Conservation (phyloP, 2,797 vertebrate species). For the Coreius guichenoti region DNA sequence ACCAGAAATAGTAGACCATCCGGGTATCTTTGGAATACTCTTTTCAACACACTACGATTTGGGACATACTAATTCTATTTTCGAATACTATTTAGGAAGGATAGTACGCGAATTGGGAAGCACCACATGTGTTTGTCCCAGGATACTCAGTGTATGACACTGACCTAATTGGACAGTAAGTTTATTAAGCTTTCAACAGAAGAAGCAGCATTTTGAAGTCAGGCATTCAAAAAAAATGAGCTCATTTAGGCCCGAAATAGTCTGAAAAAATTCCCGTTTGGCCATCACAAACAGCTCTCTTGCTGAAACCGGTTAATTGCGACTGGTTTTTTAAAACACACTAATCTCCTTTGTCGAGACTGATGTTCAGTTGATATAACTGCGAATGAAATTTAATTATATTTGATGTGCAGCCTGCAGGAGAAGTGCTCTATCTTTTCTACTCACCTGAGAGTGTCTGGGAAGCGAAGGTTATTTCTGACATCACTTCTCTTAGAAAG, state of each 20-base stretch:
- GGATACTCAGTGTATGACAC: neutral
- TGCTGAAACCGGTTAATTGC: slow-evolving; percentile 54
- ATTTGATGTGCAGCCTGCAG: slow-evolving; percentile 53
- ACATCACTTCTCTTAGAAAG: slow-evolving; percentile 33
- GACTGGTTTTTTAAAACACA: slow-evolving; percentile 48
- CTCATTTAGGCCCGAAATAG: slow-evolving; percentile 18
- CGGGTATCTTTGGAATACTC: too few relatives aligned
- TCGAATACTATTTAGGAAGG: too few relatives aligned
- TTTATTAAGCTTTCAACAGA: neutral
- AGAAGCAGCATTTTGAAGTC: slow-evolving; percentile 31
- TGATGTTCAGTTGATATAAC: slow-evolving; percentile 57
- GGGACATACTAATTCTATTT: too few relatives aligned
- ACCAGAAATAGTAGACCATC: too few relatives aligned
- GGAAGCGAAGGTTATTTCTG: slow-evolving; percentile 44
- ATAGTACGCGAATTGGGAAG: too few relatives aligned
- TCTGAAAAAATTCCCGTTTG: slow-evolving; percentile 49
- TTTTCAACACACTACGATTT: too few relatives aligned
- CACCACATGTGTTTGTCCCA: neutral
- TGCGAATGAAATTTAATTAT: slow-evolving; percentile 55
- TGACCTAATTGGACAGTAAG: neutral
- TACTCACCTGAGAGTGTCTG: slow-evolving; percentile 47
- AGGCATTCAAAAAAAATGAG: slow-evolving; percentile 45
- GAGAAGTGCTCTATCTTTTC: slow-evolving; percentile 43
- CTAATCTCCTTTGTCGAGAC: slow-evolving; percentile 55
- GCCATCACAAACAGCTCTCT: slow-evolving; percentile 53